Evolutionary conservation across 2,888 invertebrate species (phyloP), one percentile per base, ranked within the genome.

Genomic region (Habroteleia sp.): DNA sequence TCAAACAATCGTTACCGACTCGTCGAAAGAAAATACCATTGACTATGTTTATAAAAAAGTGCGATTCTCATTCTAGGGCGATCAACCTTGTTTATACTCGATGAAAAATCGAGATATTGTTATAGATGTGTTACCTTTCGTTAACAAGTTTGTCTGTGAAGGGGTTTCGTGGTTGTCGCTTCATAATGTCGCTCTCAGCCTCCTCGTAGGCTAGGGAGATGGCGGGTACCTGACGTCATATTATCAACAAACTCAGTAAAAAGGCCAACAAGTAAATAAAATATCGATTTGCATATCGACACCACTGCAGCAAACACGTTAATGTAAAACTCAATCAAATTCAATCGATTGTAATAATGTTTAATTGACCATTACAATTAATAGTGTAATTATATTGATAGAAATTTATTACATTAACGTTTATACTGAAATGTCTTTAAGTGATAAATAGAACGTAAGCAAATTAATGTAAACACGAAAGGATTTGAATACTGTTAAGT

Each of bases 111-210:
- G 77, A 75, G 74, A 69, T 79, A 78, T 76, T 80, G 79, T 77
- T 80, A 68, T 76, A 68, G 75, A 82, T 84, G 82, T 87, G 86
- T 88, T 90, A 92, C 92, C 93, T 92, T 90, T 91, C 92, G 87
- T 95, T 95, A 89, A 96, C 95, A 89, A 95, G 92, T 92, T 95
- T 95, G 91, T 95, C 95, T 89, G 92, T 93, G 91, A 92, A 91
- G 82, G 95, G 94, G 90, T 95, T 94, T 91, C 95, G 91, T 86
- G 95, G 95, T 85, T 93, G 93, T 87, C 95, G 92, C 91, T 95
- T 95, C 95, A 95, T 95, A 90, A 95, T 95, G 91, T 95, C 95
- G 85, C 93, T 92, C 90, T 95, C 95, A 81, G 95, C 94, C 90
- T 93, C 93, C 91, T 95, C 95, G 89, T 95, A 95, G 88, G 95